Percentiles rank a stretch among this genome's conserved stretches.
Evolutionary conservation across 1,140 invertebrate species (phyloP).

Genomic region (Fopius arisanus): DNA sequence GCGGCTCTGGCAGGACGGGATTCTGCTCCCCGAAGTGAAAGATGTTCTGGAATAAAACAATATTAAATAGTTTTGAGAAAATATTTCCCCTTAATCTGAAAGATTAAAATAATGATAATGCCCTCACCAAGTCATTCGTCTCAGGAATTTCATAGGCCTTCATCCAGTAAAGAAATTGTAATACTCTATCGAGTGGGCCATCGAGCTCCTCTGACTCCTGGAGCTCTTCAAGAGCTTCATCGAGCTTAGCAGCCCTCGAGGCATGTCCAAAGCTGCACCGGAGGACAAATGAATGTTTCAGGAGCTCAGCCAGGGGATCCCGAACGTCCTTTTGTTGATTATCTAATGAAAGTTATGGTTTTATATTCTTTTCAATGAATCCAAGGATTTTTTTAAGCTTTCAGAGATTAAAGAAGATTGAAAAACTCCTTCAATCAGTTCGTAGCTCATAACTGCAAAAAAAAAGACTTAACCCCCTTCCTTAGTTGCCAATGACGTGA

Average conservation of each 20-base stretch:
- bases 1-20: slow-evolving; percentile 46
- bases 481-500: not conserved
- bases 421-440: too few species aligned
- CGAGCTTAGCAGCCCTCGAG: slow-evolving; percentile 46
- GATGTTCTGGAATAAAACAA: slow-evolving; percentile 47
- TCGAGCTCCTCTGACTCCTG: slow-evolving; percentile 27
- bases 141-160: slow-evolving; percentile 42
- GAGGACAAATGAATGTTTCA: slow-evolving; percentile 53
- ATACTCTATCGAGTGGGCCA: slow-evolving; percentile 35
- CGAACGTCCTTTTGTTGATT: slow-evolving; percentile 24
- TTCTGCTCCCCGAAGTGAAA: slow-evolving; percentile 51
- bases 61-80: too few species aligned
- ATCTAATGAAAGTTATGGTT: too few species aligned
- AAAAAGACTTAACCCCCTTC: too few species aligned
- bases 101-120: slow-evolving; percentile 9
- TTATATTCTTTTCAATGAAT: too few species aligned
- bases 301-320: slow-evolving; percentile 54
- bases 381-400: not conserved
- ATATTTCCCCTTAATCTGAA: too few species aligned
- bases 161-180: slow-evolving; percentile 50
- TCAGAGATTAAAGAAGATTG: not conserved
- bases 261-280: slow-evolving; percentile 36
- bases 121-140: slow-evolving; percentile 41
- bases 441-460: too few species aligned
- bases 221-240: slow-evolving; percentile 45